Evolutionary conservation across 1,140 invertebrate genomes (phyloP).

Genomic region (Ceratoteleas bidentatus): DNA sequence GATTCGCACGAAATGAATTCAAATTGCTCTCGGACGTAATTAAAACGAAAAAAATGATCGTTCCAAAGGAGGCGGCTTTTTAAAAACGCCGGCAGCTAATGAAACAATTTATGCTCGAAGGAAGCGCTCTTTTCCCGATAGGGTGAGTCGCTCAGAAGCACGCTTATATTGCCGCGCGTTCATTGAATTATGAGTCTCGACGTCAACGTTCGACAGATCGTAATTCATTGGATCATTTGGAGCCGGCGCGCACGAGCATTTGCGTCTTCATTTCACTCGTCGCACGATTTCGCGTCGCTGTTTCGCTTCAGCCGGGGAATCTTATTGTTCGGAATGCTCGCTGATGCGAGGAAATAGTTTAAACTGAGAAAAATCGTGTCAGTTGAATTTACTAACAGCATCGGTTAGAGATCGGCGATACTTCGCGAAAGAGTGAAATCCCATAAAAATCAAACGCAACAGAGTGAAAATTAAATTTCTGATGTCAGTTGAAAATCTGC

Average conservation of each 20-base stretch:
- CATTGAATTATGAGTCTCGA: slow-evolving; percentile 34
- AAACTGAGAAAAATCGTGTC: slow-evolving; percentile 3
- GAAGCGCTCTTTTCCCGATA: slow-evolving; percentile 32
- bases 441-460: too few species aligned
- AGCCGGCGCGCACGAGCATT: slow-evolving; percentile 22
- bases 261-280: slow-evolving; percentile 37
- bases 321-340: slow-evolving; percentile 34
- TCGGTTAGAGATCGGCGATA: too few species aligned
- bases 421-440: too few species aligned
- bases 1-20: too few species aligned
- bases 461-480: too few species aligned
- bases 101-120: slow-evolving; percentile 19
- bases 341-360: slow-evolving; percentile 28
- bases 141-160: slow-evolving; percentile 7
- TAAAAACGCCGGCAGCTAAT: too few species aligned
- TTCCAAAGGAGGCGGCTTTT: too few species aligned
- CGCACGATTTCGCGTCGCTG: slow-evolving; percentile 31
- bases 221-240: slow-evolving; percentile 45
- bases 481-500: too few species aligned
- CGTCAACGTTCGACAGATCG: slow-evolving; percentile 42
- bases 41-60: too few species aligned
- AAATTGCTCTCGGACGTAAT: too few species aligned
- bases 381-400: too few species aligned
- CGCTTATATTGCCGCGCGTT: slow-evolving; percentile 16
- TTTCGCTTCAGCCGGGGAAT: slow-evolving; percentile 44